These are phyloP conservation scores for Oryzias sinensis DNA, from an alignment of 2,797 vertebrate species.

Conservation along the genomic window DNA sequence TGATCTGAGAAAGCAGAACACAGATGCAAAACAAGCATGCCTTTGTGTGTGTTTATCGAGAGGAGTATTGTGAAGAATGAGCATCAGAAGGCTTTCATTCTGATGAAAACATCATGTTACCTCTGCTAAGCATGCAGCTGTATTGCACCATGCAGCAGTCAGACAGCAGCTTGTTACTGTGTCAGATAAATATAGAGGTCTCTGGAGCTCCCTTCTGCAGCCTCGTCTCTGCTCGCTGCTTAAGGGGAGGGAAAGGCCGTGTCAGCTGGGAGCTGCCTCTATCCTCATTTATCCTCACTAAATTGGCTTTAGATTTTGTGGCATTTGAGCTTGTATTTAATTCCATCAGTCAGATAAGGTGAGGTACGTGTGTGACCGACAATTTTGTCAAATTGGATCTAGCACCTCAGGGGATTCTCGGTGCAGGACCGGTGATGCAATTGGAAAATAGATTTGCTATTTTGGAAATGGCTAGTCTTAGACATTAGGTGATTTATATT, in stretches of 20 bases:
- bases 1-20: conserved; percentile 12
- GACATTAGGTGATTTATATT: background rate
- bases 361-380: conserved; percentile 28
- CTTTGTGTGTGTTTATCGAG: conserved; percentile 37
- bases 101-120: too few species aligned
- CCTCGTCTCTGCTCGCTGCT: conserved; percentile 49
- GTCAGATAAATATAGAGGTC: conserved; percentile 78
- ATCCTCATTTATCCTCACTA: conserved; percentile 63
- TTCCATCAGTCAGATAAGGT: conserved; percentile 28
- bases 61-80: too few species aligned
- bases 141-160: conserved; percentile 55
- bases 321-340: conserved; percentile 49
- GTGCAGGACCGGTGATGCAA: conserved; percentile 31
- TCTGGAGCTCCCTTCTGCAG: conserved; percentile 57
- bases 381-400: conserved; percentile 21
- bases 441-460: conserved; percentile 34
- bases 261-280: conserved; percentile 57
- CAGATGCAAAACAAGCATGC: conserved; percentile 23
- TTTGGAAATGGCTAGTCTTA: background rate
- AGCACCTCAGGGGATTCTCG: conserved; percentile 9
- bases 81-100: too few species aligned
- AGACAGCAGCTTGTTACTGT: conserved; percentile 72
- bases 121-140: conserved; percentile 44
- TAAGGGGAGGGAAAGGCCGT: conserved; percentile 52
- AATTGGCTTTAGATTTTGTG: conserved; percentile 55